Conservation (phyloP, 2,888 invertebrate genomes). For the Chloromyia formosa region DNA sequence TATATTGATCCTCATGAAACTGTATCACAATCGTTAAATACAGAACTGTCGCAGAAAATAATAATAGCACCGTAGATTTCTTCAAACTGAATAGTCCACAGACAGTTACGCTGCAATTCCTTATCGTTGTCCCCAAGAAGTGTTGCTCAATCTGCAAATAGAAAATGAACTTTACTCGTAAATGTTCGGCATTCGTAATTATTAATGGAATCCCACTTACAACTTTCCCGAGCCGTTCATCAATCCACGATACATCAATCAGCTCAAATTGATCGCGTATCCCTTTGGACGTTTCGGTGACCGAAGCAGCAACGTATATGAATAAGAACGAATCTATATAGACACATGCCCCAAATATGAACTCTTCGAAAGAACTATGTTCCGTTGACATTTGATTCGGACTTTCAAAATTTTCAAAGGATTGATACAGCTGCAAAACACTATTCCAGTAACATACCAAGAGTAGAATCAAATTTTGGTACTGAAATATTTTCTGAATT, state of each 20-base stretch:
- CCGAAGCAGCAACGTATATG: background rate
- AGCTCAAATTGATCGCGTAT: background rate
- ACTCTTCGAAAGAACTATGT: background rate
- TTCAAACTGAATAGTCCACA: background rate
- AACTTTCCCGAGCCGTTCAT: background rate
- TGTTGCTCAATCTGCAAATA: background rate
- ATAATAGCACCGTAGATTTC: background rate
- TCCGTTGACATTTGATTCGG: background rate
- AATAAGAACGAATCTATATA: background rate
- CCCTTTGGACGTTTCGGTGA: background rate
- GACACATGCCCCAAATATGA: background rate
- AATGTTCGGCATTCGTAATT: no score
- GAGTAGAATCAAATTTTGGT: background rate
- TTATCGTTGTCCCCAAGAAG: background rate
- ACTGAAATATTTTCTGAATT: background rate
- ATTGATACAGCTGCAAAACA: background rate
- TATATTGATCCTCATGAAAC: background rate
- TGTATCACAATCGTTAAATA: background rate
- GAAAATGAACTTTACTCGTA: no score
- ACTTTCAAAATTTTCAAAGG: background rate
- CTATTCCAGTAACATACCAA: background rate
- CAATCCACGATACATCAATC: background rate
- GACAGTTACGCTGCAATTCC: background rate
- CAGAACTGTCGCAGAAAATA: background rate
- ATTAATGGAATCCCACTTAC: background rate